Evolutionary conservation across 2,888 invertebrate species (phyloP).

Genomic region (Epicampocera succincta): DNA sequence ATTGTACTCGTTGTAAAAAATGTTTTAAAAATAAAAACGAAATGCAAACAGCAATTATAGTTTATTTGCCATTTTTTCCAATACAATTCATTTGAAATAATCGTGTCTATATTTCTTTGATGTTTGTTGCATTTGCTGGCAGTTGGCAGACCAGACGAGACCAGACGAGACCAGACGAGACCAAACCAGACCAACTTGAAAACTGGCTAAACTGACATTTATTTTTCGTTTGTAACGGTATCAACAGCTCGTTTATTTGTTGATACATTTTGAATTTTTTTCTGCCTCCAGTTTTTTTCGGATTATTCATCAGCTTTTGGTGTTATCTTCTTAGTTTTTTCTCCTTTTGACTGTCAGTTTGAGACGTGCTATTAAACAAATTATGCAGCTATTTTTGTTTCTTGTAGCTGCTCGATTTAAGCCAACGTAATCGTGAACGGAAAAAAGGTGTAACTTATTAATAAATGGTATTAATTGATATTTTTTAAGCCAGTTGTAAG

Average conservation of each 20-base stretch:
- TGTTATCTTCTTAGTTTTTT: neutral
- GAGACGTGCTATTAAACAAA: slow-evolving; percentile 28
- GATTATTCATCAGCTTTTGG: slow-evolving; percentile 17
- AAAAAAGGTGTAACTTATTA: slow-evolving; percentile 30
- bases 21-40: neutral
- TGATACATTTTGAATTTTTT: neutral
- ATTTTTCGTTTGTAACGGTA: slow-evolving; percentile 38
- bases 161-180: neutral
- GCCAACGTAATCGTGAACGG: slow-evolving; percentile 20
- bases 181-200: neutral
- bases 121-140: slow-evolving; percentile 1
- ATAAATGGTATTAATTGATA: slow-evolving; percentile 51
- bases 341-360: neutral
- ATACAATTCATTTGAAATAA: slow-evolving; percentile 17
- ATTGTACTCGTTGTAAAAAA: slow-evolving; percentile 1
- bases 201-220: slow-evolving; percentile 33
- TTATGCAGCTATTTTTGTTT: slow-evolving; percentile 29
- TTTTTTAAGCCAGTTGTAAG: slow-evolving; percentile 9
- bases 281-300: slow-evolving; percentile 28
- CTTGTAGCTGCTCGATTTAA: neutral
- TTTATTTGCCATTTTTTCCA: slow-evolving; percentile 14
- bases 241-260: neutral
- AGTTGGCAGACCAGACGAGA: neutral
- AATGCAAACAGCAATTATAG: slow-evolving; percentile 28
- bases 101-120: neutral